Percentiles rank a stretch among this genome's conserved stretches.
Conservation (phyloP, 1,140 invertebrate genomes). For the Drosophila sproati region DNA sequence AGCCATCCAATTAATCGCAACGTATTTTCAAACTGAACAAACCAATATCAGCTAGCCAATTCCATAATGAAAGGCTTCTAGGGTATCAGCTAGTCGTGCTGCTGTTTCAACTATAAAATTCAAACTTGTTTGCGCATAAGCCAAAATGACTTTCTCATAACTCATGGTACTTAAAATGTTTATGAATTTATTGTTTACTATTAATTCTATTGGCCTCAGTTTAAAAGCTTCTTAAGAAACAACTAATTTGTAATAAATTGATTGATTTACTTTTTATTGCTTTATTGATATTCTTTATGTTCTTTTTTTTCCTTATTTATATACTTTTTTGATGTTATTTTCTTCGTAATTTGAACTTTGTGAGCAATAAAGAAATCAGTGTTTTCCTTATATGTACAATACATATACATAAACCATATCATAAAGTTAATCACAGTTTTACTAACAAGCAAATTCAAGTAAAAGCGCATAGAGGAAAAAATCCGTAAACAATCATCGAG, state of each 20-base stretch:
- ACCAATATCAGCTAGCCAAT: too few species aligned
- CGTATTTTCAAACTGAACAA: too few species aligned
- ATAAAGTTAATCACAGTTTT: slow-evolving; percentile 10
- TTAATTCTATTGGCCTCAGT: too few species aligned
- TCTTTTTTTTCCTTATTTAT: neutral
- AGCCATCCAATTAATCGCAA: too few species aligned
- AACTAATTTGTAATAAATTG: neutral
- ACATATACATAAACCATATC: neutral
- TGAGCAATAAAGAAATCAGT: neutral
- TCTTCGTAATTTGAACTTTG: neutral
- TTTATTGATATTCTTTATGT: neutral
- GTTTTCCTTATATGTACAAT: neutral
- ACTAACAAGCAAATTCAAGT: neutral
- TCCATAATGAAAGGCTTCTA: too few species aligned
- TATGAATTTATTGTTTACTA: too few species aligned
- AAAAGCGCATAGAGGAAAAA: neutral
- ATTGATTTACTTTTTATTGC: neutral
- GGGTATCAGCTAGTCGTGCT: too few species aligned
- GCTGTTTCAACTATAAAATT: too few species aligned
- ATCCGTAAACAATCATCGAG: slow-evolving; percentile 17
- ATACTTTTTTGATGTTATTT: neutral
- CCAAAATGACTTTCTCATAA: too few species aligned
- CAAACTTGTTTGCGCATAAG: too few species aligned
- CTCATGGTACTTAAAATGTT: too few species aligned
- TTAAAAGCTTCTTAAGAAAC: too few species aligned